phyloP scores from a whole-genome alignment of 2,888 invertebrate genomes.

The Podotricha telesiphe region DNA sequence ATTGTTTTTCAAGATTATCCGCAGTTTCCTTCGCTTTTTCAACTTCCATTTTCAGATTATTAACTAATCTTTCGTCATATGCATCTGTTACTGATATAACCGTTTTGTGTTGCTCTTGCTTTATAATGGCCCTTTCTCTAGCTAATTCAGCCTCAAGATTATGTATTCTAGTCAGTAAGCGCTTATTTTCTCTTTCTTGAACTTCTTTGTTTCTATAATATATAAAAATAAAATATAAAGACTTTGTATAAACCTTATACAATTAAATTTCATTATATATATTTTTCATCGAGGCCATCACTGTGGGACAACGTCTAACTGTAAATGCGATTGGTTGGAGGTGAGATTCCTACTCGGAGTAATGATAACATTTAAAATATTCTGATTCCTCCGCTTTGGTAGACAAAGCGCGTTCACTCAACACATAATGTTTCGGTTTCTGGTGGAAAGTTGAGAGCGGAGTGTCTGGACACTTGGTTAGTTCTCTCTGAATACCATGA shows the following conservation, averaged over 20 bases:
- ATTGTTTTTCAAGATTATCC: slow-evolving; percentile 92
- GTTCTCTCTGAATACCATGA: too few relatives aligned
- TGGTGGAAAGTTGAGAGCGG: too few relatives aligned
- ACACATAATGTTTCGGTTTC: too few relatives aligned
- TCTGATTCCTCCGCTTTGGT: too few relatives aligned
- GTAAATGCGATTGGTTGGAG: too few relatives aligned
- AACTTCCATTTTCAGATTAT: slow-evolving; percentile 88
- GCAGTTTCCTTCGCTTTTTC: slow-evolving; percentile 90
- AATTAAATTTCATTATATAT: neutral
- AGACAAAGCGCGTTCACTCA: too few relatives aligned
- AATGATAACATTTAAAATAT: too few relatives aligned
- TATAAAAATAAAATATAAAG: neutral
- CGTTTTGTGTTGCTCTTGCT: slow-evolving; percentile 79
- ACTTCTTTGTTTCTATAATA: slow-evolving; percentile 89
- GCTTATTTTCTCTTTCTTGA: slow-evolving; percentile 92
- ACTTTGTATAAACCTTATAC: too few relatives aligned
- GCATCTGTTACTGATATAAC: slow-evolving; percentile 82
- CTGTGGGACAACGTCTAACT: too few relatives aligned
- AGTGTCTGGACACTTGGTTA: too few relatives aligned
- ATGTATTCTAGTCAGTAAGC: slow-evolving; percentile 89
- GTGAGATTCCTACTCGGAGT: too few relatives aligned
- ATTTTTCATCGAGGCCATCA: too few relatives aligned
- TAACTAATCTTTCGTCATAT: slow-evolving; percentile 86
- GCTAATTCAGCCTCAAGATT: slow-evolving; percentile 92
- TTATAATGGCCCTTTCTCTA: slow-evolving; percentile 85